Evolutionary conservation across 1,140 invertebrate genomes (phyloP).

Genomic region (Nasonia vitripennis): DNA sequence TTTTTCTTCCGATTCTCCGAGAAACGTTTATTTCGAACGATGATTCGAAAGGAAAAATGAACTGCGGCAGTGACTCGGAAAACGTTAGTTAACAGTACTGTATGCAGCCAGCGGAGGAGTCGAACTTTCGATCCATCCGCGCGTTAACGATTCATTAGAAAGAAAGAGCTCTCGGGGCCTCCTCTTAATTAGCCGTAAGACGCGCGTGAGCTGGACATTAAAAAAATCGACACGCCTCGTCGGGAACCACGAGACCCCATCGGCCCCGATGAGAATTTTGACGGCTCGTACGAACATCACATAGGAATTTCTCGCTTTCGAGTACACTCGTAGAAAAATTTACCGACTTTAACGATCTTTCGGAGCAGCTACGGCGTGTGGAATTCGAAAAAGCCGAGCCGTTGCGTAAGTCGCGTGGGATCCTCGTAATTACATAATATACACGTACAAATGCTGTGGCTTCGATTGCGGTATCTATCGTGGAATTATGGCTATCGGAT

Average conservation of each 20-base stretch:
- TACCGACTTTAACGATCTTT: neutral
- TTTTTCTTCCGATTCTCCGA: too few species aligned
- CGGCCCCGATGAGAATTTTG: constrained; percentile 5
- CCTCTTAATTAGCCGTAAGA: constrained; percentile 35
- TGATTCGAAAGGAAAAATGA: too few species aligned
- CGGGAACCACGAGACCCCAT: neutral
- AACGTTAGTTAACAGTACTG: neutral
- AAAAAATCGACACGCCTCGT: constrained; percentile 21
- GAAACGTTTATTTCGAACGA: too few species aligned
- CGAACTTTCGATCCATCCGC: neutral
- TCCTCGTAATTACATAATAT: neutral
- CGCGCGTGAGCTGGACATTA: neutral
- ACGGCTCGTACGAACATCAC: neutral
- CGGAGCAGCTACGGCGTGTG: too few species aligned
- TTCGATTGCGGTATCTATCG: neutral
- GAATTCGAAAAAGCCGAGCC: neutral
- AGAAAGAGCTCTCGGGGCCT: neutral
- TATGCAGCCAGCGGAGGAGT: neutral
- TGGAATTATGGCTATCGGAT: neutral
- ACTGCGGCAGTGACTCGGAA: neutral
- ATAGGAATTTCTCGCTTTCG: constrained; percentile 12
- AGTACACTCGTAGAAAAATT: constrained; percentile 8
- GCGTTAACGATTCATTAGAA: neutral
- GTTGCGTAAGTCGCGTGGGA: neutral
- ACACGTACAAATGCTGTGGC: neutral